A percentile compares a stretch with the other conserved stretches of the same genome.
phyloP scores from a whole-genome alignment of 2,113 vertebrate species.

The Leptosomus discolor region DNA sequence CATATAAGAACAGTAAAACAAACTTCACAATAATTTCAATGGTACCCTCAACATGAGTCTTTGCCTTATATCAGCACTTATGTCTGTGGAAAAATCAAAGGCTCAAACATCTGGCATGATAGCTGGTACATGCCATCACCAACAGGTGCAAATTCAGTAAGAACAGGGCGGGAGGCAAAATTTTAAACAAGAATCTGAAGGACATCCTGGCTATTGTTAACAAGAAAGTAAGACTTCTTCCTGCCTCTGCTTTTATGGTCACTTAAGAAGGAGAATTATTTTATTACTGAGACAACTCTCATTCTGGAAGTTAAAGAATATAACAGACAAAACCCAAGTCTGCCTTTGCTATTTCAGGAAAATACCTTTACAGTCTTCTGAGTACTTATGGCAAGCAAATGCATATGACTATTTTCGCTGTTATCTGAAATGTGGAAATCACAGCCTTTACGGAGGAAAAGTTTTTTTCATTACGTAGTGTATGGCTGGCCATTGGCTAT shows the following conservation, averaged over 20 bases:
- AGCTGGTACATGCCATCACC: not conserved
- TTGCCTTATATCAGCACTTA: not conserved
- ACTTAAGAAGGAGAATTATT: not conserved
- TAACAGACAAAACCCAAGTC: not conserved
- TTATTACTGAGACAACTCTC: not conserved
- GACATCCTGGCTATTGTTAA: not conserved
- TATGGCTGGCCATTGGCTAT: not conserved
- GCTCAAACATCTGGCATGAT: not conserved
- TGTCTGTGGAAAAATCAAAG: not conserved
- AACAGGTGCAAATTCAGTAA: not conserved
- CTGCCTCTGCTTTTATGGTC: not conserved
- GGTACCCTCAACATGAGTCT: not conserved
- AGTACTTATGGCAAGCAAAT: constrained; percentile 46
- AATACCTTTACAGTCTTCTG: not conserved
- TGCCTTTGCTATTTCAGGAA: not conserved
- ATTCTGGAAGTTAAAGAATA: not conserved
- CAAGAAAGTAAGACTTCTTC: not conserved
- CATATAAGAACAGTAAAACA: not conserved
- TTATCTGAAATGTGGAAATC: constrained; percentile 23
- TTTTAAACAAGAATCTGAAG: not conserved
- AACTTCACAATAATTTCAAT: not conserved
- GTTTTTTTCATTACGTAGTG: not conserved
- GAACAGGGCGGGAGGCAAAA: not conserved
- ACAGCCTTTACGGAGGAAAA: not conserved
- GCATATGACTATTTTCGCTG: constrained; percentile 5